A percentile compares a stretch with the other conserved stretches of the same genome.
phyloP scores from a whole-genome alignment of 2,113 vertebrate species.

The Oryzias javanicus region DNA sequence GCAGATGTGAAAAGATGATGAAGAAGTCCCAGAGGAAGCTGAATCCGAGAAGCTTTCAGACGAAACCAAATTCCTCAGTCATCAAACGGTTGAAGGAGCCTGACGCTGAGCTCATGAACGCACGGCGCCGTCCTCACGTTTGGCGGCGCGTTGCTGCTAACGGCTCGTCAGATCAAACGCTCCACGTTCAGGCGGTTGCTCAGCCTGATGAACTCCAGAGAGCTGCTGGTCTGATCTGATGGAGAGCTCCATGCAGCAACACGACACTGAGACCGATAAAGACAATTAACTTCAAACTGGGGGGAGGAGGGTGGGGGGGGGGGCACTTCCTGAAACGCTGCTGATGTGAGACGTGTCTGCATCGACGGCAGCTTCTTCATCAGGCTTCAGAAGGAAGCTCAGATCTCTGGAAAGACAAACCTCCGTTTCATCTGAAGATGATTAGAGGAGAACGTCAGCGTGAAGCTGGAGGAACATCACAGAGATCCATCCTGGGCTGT shows the following conservation, averaged over 20 bases:
- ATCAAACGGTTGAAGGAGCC: no score
- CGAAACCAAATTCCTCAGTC: no score
- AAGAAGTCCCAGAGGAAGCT: no score
- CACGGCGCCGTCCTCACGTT: no score
- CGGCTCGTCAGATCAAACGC: no score
- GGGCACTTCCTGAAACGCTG: constrained; percentile 3
- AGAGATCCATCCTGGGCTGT: constrained; percentile 36
- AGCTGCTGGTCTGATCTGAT: constrained; percentile 47
- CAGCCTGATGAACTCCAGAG: constrained; percentile 42
- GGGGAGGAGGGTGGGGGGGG: no score
- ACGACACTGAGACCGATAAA: constrained; percentile 18
- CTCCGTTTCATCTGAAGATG: constrained; percentile 24
- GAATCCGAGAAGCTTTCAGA: no score
- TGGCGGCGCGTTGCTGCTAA: no score
- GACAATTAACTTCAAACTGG: constrained; percentile 36
- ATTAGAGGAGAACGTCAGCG: constrained; percentile 36
- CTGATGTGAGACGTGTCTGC: constrained; percentile 1
- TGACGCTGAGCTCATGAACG: no score
- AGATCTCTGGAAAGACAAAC: constrained; percentile 2
- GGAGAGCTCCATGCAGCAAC: constrained; percentile 34
- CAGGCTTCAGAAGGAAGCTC: no score
- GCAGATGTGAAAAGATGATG: no score
- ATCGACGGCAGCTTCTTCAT: constrained; percentile 5
- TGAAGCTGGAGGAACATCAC: constrained; percentile 37
- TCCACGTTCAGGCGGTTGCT: constrained; percentile 3